phyloP scores from a whole-genome alignment of 2,797 vertebrate genomes.

The Rhinella marina region DNA sequence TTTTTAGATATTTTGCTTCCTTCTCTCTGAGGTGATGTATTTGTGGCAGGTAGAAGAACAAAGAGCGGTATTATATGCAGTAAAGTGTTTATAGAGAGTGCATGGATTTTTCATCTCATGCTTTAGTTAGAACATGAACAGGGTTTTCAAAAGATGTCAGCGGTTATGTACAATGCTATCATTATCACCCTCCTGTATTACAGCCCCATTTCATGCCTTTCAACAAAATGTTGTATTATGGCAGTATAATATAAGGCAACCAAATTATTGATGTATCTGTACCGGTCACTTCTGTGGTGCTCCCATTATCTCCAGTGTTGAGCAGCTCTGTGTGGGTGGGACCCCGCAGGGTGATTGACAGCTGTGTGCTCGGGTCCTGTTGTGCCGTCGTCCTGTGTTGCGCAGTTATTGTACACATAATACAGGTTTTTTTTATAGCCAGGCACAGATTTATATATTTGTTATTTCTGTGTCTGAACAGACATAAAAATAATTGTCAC shows the following conservation, averaged over 20 bases:
- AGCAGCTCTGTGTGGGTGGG: neutral
- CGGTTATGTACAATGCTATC: neutral
- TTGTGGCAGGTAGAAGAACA: slow-evolving; percentile 40
- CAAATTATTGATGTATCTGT: neutral
- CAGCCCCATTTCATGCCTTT: neutral
- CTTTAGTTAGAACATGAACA: neutral
- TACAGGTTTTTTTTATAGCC: too few species aligned
- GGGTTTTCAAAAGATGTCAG: slow-evolving; percentile 4
- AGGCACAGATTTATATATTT: too few species aligned
- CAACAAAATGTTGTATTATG: neutral
- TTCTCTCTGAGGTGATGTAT: slow-evolving; percentile 28
- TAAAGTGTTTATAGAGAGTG: slow-evolving; percentile 25
- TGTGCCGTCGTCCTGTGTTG: neutral
- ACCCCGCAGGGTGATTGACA: neutral
- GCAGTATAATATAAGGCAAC: neutral
- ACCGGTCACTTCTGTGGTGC: neutral
- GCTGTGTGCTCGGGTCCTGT: neutral
- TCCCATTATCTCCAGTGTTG: neutral
- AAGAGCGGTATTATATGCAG: neutral
- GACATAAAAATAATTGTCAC: too few species aligned
- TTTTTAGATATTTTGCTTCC: slow-evolving; percentile 44
- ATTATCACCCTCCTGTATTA: neutral
- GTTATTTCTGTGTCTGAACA: too few species aligned
- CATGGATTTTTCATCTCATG: slow-evolving; percentile 2
- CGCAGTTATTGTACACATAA: too few species aligned